Base-by-base conservation (phyloP, 2,113 vertebrate species). In the Calonectris borealis region DNA sequence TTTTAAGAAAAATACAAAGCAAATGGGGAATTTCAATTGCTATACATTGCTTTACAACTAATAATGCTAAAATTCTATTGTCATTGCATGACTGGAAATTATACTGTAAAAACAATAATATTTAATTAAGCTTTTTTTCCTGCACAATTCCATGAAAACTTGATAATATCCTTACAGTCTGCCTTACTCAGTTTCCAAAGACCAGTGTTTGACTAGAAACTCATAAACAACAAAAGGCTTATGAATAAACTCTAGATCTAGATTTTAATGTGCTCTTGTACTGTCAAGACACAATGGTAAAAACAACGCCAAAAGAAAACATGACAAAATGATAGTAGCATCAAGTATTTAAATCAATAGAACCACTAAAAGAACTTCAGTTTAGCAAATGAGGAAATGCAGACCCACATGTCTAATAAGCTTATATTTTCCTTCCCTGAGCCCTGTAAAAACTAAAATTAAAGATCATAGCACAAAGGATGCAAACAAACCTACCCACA, bases 301-400 rank as follows among this genome's bases (percentile, higher is more conserved):
- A 88, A 88, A 22, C 55, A 83, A 60, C 11, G 36, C 55, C 85
- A 83, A 95, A 96, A 64, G 46, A 88, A 97, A 96, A 90, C 38
- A 94, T 76, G 48, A 94, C 54, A 42, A 78, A 93, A 93, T 72
- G 31, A 91, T n/a, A 96, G 80, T 81, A 94, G 81, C 48, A 92
- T 70, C 36, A 80, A 94, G 48, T 82, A 95, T 79, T 93, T 91
- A 95, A 88, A 95, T 95, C 82, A 96, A 94, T 7, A 95, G 79
- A 96, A 88, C n/a, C 25, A 93, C 84, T 60, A 70, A 91, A 96
- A 94, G 12, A 90, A 79, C 15, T 64, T 95, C 81, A 84, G 42
- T 93, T 75, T 91, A 69, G 89, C 61, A 97, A 97, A 96, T 20
- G 55, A 36, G 82, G 82, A 95, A 97, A 96, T 83, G 96, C 49